Evolutionary conservation across 2,888 invertebrate genomes (phyloP), one percentile per base, ranked within the genome.

Genomic region (Agrochola lota): DNA sequence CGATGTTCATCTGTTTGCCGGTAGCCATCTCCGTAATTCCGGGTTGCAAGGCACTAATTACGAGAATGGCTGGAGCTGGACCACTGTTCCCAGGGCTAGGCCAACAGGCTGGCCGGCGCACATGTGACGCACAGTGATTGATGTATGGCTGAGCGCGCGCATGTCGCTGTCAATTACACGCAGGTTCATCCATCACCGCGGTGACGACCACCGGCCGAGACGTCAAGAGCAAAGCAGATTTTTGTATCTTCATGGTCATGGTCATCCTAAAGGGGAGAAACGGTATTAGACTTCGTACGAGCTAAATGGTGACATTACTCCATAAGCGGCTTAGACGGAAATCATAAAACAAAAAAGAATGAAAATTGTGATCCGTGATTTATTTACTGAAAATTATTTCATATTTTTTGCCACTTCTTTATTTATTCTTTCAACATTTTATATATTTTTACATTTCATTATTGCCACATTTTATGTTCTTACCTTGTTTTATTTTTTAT

Each of bases 131-230:
- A 68, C 74, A 20, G 78, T 84, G 87, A 88, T 86, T 89, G 91
- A 90, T 90, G 83, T 74, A 84, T 77, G 84, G 85, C 81, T 78
- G 85, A 80, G 84, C 71, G 80, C 84, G 86, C 81, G 81, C 89
- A 81, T 77, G 90, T 87, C 86, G 88, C 92, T 93, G 92, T 92
- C 93, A 93, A 92, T 92, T 92, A 92, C 86, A 88, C 85, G 92
- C 88, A 80, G 87, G 90, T 90, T 87, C 92, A 91, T 92, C 92
- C 90, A 90, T 91, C 92, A 92, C 89, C 6, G 79, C 78, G 43
- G 71, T 46, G 83, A 74, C 85, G 77, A 83, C 85, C 86, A 79
- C 88, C 81, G 78, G 71, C 80, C 35, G 66, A 52, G 81, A 73
- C 46, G 63, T 67, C 72, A 69, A 68, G 67, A 74, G 78, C n/a